Conservation (phyloP, 1,140 invertebrate species). For the Drosophila kanapiae region DNA sequence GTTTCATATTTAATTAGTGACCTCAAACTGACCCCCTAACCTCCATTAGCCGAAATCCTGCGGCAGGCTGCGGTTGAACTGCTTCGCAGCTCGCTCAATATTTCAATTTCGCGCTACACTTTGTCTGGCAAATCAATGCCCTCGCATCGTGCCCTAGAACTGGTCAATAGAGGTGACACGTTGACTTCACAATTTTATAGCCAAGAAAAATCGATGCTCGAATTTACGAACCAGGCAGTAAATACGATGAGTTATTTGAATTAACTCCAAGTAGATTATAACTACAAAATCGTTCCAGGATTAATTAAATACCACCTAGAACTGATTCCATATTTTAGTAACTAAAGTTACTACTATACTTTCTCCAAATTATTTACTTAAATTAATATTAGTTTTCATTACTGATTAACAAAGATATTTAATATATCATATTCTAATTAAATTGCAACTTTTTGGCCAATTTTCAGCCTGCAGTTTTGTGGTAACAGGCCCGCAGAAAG, state of each 20-base stretch:
- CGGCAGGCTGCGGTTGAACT: constrained; percentile 49
- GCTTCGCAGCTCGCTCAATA: constrained; percentile 69
- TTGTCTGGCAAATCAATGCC: constrained; percentile 68
- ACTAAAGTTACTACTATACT: too few species aligned
- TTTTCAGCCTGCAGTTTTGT: neutral
- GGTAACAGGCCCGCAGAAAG: too few species aligned
- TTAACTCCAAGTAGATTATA: too few species aligned
- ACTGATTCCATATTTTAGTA: too few species aligned
- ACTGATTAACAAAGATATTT: neutral
- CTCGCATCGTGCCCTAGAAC: constrained; percentile 31
- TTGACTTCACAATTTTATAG: neutral
- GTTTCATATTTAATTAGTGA: constrained; percentile 60
- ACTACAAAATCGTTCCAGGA: too few species aligned
- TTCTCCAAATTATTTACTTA: neutral
- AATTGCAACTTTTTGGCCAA: too few species aligned
- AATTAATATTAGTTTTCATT: neutral
- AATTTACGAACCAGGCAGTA: too few species aligned
- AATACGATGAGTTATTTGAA: too few species aligned
- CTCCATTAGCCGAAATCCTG: constrained; percentile 39
- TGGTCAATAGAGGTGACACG: constrained; percentile 10
- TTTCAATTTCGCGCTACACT: constrained; percentile 75
- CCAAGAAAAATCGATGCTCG: neutral
- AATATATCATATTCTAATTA: neutral
- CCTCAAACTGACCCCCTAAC: constrained; percentile 25
- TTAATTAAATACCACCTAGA: too few species aligned